Percentiles rank a stretch among this genome's conserved stretches.
Conservation (phyloP, 1,140 invertebrate species). For the Lasioglossum albipes region DNA sequence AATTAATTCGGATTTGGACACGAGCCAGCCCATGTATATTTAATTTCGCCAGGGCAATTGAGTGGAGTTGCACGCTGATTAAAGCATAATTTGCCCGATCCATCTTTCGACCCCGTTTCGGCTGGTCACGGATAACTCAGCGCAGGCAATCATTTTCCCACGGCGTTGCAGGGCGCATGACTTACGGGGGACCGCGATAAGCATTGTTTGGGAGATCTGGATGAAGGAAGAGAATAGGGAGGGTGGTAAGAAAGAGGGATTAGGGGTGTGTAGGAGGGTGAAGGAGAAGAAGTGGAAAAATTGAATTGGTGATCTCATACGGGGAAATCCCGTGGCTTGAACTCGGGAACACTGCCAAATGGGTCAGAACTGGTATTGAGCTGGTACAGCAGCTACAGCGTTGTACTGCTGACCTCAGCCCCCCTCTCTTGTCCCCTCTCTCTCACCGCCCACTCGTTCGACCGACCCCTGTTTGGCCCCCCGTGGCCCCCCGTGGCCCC, state of each 20-base stretch:
- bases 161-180: background rate
- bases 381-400: constrained; percentile 37
- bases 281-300: constrained; percentile 21
- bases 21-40: too few relatives aligned
- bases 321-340: constrained; percentile 64
- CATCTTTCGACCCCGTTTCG: background rate
- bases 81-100: too few relatives aligned
- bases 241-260: background rate
- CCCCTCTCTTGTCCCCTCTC: constrained; percentile 1
- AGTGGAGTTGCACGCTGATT: too few relatives aligned
- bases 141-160: background rate
- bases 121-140: background rate
- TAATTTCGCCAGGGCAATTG: too few relatives aligned
- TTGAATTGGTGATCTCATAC: constrained; percentile 48
- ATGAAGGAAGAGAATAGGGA: background rate
- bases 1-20: too few relatives aligned
- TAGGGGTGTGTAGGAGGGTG: background rate
- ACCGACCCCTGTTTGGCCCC: constrained; percentile 4
- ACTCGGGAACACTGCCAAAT: constrained; percentile 75
- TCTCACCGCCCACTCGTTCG: too few relatives aligned
- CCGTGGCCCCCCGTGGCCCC: background rate
- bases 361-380: constrained; percentile 66
- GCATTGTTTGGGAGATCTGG: too few relatives aligned
- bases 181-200: background rate
- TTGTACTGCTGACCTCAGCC: constrained; percentile 45